Conservation (phyloP, 2,888 invertebrate genomes). For the Rhimphoctona megacephalus region DNA sequence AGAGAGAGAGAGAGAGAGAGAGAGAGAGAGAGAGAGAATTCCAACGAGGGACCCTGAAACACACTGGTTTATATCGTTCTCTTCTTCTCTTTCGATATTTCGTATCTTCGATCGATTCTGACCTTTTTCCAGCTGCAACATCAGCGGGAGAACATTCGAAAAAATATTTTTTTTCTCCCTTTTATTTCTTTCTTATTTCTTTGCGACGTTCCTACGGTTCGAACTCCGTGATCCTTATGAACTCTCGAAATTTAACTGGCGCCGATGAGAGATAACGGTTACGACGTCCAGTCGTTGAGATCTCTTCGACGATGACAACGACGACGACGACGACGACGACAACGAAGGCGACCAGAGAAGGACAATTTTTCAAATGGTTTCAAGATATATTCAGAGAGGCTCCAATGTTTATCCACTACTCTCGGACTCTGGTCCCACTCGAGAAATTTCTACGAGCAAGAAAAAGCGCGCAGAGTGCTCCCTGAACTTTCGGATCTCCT, state of each 20-base stretch:
- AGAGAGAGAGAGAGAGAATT: conserved; percentile 28
- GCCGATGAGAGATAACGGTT: conserved; percentile 78
- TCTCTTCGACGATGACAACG: conserved; percentile 10
- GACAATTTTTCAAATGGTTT: conserved; percentile 48
- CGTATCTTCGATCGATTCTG: conserved; percentile 60
- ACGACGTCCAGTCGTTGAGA: conserved; percentile 33
- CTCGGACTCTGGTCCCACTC: conserved; percentile 30
- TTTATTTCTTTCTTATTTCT: conserved; percentile 43
- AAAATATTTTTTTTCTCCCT: not conserved
- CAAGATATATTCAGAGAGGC: conserved; percentile 58
- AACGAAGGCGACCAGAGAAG: conserved; percentile 2
- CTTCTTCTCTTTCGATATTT: conserved; percentile 25
- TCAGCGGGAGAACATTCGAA: conserved; percentile 51
- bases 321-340: not conserved
- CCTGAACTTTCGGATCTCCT: conserved; percentile 27
- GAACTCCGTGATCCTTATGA: conserved; percentile 70
- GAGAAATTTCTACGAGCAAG: conserved; percentile 29
- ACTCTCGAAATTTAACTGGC: conserved; percentile 75
- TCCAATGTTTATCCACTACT: conserved; percentile 60
- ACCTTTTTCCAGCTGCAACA: conserved; percentile 63
- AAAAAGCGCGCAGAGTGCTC: conserved; percentile 20
- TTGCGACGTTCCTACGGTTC: conserved; percentile 1
- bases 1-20: conserved; percentile 11
- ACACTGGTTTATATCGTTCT: conserved; percentile 45
- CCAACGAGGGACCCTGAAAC: conserved; percentile 62